These are phyloP conservation scores for Pipistrellus nathusii DNA, from an alignment of 2,797 vertebrate species.

Conservation along the genomic window DNA sequence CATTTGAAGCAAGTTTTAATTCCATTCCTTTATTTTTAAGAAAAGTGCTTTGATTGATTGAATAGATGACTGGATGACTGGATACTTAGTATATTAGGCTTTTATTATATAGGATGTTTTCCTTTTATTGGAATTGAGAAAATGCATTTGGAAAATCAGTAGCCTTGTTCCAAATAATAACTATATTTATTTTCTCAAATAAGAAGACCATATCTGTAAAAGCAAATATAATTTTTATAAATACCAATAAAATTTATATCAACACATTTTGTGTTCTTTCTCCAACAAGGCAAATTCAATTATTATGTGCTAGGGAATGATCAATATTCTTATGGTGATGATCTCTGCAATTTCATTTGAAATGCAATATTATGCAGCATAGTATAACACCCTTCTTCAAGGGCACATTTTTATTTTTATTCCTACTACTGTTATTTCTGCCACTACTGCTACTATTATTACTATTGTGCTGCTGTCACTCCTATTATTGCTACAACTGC, in stretches of 20 bases:
- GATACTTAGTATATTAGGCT: no score
- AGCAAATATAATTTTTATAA: not conserved
- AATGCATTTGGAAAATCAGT: not conserved
- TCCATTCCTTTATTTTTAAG: no score
- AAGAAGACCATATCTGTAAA: not conserved
- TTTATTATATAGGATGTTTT: not conserved
- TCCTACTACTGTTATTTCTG: not conserved
- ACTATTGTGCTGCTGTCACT: not conserved
- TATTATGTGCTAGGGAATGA: not conserved
- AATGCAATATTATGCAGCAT: not conserved
- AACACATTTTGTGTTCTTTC: not conserved
- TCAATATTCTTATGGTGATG: not conserved
- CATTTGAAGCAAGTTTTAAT: no score
- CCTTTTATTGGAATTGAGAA: not conserved
- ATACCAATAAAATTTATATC: not conserved
- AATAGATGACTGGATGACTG: no score
- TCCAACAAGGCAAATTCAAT: not conserved
- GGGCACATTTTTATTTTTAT: not conserved
- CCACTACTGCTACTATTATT: not conserved
- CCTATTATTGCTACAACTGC: not conserved
- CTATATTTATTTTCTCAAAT: slow-evolving; percentile 16
- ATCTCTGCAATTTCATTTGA: not conserved
- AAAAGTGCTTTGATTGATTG: no score
- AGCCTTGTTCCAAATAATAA: not conserved
- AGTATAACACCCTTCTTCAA: not conserved